These are phyloP conservation scores for Microctonus brassicae DNA, from an alignment of 2,888 invertebrate genomes.

Conservation along the genomic window DNA sequence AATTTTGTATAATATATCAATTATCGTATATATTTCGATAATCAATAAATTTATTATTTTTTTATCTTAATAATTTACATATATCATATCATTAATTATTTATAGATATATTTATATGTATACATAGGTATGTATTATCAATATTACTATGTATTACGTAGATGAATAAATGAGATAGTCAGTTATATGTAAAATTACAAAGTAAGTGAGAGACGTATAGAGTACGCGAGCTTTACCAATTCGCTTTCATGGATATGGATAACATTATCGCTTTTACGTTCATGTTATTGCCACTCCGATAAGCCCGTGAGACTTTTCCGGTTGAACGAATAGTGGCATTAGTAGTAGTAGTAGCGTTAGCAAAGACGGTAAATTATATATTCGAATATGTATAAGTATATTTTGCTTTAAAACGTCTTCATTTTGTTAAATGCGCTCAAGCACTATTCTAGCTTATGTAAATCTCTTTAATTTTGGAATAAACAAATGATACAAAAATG, in stretches of 20 bases:
- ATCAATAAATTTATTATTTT: neutral
- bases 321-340: neutral
- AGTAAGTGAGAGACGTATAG: neutral
- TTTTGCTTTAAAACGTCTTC: constrained; percentile 12
- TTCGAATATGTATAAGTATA: constrained; percentile 3
- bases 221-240: neutral
- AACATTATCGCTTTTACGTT: constrained; percentile 37
- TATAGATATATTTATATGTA: neutral
- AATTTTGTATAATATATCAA: no score
- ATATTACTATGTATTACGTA: neutral
- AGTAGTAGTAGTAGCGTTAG: neutral
- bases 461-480: constrained; percentile 17
- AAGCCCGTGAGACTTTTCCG: constrained; percentile 15
- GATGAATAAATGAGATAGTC: neutral
- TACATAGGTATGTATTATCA: no score
- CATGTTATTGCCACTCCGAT: constrained; percentile 14
- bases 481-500: no score
- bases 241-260: constrained; percentile 26
- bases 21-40: no score
- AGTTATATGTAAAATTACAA: neutral
- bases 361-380: no score
- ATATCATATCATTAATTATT: neutral
- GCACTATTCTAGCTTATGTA: constrained; percentile 25
- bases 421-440: neutral
- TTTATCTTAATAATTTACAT: neutral